Evolutionary conservation across 2,888 invertebrate genomes (phyloP).

Genomic region (Drosophila borborema): DNA sequence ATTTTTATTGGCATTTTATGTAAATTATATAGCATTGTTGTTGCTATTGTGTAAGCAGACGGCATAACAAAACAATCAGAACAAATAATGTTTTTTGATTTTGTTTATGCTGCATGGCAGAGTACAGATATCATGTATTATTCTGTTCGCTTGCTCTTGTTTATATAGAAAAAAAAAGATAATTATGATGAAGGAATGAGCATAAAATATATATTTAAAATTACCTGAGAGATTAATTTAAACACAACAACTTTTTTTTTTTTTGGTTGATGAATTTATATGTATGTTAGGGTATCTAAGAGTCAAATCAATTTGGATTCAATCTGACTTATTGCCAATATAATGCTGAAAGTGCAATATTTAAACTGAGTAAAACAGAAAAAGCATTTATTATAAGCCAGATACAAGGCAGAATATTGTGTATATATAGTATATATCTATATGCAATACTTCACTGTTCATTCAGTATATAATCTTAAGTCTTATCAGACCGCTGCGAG

Average conservation of each 20-base stretch:
- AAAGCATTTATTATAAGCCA: not conserved
- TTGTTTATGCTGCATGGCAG: not conserved
- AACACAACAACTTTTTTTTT: not conserved
- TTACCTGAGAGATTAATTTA: not conserved
- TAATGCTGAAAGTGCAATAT: not conserved
- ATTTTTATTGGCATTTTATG: constrained; percentile 73
- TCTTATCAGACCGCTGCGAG: constrained; percentile 4
- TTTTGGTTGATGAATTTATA: not conserved
- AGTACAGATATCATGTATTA: not conserved
- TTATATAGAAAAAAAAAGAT: rapidly evolving
- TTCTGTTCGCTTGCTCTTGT: constrained; percentile 1
- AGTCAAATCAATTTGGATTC: not conserved
- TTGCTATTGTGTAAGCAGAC: constrained; percentile 23
- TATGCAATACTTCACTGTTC: not conserved
- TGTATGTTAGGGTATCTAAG: not conserved
- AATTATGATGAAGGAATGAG: not conserved
- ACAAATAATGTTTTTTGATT: constrained; percentile 26
- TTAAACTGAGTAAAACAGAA: not conserved
- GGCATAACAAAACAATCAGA: constrained; percentile 34
- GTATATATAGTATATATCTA: no score
- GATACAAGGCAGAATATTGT: not conserved
- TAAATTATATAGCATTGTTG: constrained; percentile 55
- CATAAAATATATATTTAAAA: not conserved
- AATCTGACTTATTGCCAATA: not conserved
- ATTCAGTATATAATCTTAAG: not conserved